Evolutionary conservation across 2,113 vertebrate species (phyloP).

Genomic region (Cettia cetti): DNA sequence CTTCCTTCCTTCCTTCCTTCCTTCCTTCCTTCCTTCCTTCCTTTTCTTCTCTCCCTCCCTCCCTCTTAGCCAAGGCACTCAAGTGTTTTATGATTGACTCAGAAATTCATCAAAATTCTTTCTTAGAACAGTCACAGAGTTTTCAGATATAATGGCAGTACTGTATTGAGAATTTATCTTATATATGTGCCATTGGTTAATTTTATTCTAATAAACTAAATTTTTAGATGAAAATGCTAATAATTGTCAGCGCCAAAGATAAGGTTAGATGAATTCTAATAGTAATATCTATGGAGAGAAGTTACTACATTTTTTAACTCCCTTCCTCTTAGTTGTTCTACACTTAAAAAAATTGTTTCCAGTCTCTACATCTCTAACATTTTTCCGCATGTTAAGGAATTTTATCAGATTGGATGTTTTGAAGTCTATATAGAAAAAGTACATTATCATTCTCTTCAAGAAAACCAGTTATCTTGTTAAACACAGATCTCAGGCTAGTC

Average conservation of each 20-base stretch:
- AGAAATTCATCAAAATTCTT: not conserved
- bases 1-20: not conserved
- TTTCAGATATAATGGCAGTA: not conserved
- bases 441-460: not conserved
- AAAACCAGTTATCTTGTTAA: not conserved
- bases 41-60: not conserved
- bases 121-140: not conserved
- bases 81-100: too few relatives aligned
- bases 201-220: not conserved
- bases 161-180: not conserved
- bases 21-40: not conserved
- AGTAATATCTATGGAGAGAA: not conserved
- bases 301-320: not conserved
- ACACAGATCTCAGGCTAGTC: not conserved
- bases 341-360: not conserved
- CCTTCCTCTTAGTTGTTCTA: not conserved
- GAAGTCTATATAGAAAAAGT: not conserved
- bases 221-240: not conserved
- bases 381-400: not conserved
- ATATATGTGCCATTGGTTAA: not conserved
- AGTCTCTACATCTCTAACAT: not conserved
- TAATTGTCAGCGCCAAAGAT: not conserved
- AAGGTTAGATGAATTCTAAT: not conserved
- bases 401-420: not conserved
- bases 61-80: too few relatives aligned